These are phyloP conservation scores for Chloroclystis v-ata DNA, from an alignment of 2,888 invertebrate species.

Conservation along the genomic window DNA sequence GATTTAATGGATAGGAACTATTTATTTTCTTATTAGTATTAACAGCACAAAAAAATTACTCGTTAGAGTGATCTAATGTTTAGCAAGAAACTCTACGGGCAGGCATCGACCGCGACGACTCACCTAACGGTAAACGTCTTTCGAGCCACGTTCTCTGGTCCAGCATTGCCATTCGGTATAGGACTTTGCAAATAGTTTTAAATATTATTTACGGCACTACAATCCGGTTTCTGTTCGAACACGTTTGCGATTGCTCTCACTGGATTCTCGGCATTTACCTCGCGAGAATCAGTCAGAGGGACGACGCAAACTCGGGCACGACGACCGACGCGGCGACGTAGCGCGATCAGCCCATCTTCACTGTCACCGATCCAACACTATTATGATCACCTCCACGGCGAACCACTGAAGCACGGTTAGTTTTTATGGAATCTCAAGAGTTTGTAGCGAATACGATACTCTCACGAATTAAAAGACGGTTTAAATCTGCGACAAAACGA, in stretches of 20 bases:
- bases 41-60: slow-evolving; percentile 1
- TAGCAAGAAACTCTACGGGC: slow-evolving; percentile 40
- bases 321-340: slow-evolving; percentile 50
- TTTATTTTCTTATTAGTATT: background rate
- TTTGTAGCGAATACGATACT: slow-evolving; percentile 46
- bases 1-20: too few species aligned
- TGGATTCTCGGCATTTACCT: slow-evolving; percentile 68
- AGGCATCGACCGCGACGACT: slow-evolving; percentile 50
- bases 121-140: slow-evolving; percentile 63
- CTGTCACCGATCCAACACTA: slow-evolving; percentile 60
- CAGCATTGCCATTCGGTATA: slow-evolving; percentile 32
- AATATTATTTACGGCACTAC: slow-evolving; percentile 50
- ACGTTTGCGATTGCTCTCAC: slow-evolving; percentile 63
- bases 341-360: slow-evolving; percentile 62
- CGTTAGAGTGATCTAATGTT: slow-evolving; percentile 17
- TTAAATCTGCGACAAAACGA: slow-evolving; percentile 36
- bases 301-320: slow-evolving; percentile 68
- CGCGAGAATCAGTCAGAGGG: slow-evolving; percentile 64
- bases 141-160: slow-evolving; percentile 47
- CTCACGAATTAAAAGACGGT: slow-evolving; percentile 66
- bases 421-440: slow-evolving; percentile 41
- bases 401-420: slow-evolving; percentile 37
- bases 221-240: slow-evolving; percentile 65
- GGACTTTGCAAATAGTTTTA: slow-evolving; percentile 45
- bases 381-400: slow-evolving; percentile 43